These are phyloP conservation scores for Drosophila yakuba DNA, from an alignment of 1,140 invertebrate genomes.

Conservation along the genomic window DNA sequence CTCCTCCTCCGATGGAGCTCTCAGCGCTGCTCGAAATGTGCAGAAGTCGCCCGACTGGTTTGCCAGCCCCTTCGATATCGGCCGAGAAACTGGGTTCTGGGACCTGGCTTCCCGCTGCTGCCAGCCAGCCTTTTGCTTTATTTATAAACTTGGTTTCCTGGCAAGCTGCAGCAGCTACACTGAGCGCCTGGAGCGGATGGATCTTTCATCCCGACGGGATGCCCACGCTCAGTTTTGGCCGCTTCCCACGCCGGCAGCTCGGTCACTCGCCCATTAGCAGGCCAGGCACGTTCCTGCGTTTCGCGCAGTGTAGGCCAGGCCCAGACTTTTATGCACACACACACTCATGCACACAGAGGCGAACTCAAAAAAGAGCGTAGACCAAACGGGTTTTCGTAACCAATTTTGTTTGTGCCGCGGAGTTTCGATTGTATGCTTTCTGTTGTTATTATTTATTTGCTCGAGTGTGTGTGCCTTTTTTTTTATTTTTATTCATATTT, in stretches of 20 bases:
- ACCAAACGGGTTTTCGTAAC: conserved; percentile 74
- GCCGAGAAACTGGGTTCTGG: conserved; percentile 41
- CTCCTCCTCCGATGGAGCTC: conserved; percentile 17
- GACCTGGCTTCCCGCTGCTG: conserved; percentile 19
- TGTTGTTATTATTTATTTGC: conserved; percentile 46
- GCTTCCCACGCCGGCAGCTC: conserved; percentile 57
- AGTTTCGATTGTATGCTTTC: conserved; percentile 64
- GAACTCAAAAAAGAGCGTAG: conserved; percentile 42
- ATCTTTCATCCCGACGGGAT: conserved; percentile 19
- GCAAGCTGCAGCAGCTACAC: conserved; percentile 13
- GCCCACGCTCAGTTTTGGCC: conserved; percentile 47
- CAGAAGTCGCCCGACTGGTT: conserved; percentile 81
- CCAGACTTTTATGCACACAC: conserved; percentile 26
- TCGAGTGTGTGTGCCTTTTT: conserved; percentile 2
- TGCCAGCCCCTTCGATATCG: conserved; percentile 46
- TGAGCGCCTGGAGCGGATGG: background rate
- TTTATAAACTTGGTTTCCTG: conserved; percentile 45
- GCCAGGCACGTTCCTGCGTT: conserved; percentile 63
- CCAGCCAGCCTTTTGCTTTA: conserved; percentile 14
- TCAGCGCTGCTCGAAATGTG: conserved; percentile 73
- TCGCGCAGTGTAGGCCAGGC: conserved; percentile 64
- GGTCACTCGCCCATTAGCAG: conserved; percentile 49
- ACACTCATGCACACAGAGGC: background rate
- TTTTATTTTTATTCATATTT: conserved; percentile 16
- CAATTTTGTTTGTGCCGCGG: conserved; percentile 75